These are phyloP conservation scores for Lutraria lutraria DNA, from an alignment of 2,888 invertebrate species.

Conservation along the genomic window DNA sequence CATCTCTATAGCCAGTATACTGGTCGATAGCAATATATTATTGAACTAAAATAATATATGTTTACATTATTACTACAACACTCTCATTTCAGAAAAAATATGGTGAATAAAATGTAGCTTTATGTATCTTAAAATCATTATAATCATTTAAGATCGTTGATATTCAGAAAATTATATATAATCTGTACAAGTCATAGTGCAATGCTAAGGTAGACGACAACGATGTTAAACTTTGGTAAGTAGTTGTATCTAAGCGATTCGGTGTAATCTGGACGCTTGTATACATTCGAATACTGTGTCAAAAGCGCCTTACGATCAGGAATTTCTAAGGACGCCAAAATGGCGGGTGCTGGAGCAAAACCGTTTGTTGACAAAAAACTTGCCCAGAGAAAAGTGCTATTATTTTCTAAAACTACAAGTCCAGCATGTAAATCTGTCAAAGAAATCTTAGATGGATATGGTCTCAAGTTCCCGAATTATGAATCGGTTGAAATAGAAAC, in stretches of 20 bases:
- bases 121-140: too few relatives aligned
- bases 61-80: too few relatives aligned
- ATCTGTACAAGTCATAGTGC: too few relatives aligned
- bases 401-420: constrained; percentile 83
- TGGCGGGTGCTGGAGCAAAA: constrained; percentile 80
- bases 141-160: too few relatives aligned
- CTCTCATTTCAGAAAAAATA: too few relatives aligned
- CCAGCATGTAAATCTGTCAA: constrained; percentile 79
- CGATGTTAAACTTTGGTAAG: not conserved
- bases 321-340: constrained; percentile 72
- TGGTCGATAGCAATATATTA: too few relatives aligned
- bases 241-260: not conserved
- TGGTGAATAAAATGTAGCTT: too few relatives aligned
- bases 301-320: constrained; percentile 37
- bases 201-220: not conserved
- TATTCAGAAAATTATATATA: too few relatives aligned
- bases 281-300: not conserved
- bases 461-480: constrained; percentile 73
- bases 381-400: constrained; percentile 80
- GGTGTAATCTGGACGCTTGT: constrained; percentile 16
- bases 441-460: constrained; percentile 76
- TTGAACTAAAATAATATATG: too few relatives aligned
- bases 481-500: constrained; percentile 85
- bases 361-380: constrained; percentile 84
- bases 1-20: too few relatives aligned